Evolutionary conservation across 2,113 vertebrate genomes (phyloP).

Genomic region (Picathartes gymnocephalus): DNA sequence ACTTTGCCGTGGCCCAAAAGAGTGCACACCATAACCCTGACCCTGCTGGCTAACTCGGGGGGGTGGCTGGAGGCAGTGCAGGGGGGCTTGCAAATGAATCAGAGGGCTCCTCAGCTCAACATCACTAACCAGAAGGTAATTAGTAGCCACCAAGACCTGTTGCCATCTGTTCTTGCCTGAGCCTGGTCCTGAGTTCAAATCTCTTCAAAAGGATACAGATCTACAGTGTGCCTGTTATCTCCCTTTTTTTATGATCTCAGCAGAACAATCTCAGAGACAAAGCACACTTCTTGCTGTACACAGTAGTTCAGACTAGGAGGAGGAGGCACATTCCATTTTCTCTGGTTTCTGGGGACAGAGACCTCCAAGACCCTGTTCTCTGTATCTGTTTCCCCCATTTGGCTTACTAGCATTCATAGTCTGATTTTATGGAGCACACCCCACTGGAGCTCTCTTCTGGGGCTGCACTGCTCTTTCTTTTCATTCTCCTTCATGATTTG

Average conservation of each 20-base stretch:
- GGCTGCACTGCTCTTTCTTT: background rate
- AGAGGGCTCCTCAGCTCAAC: background rate
- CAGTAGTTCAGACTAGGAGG: background rate
- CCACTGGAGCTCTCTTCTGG: background rate
- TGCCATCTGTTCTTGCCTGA: background rate
- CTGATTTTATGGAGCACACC: background rate
- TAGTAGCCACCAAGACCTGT: background rate
- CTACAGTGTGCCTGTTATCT: background rate
- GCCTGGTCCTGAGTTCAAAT: background rate
- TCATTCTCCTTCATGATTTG: background rate
- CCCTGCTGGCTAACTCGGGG: background rate
- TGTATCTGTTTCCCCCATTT: background rate
- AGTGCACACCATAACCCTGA: accelerated
- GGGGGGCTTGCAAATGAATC: background rate
- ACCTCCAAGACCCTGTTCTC: background rate
- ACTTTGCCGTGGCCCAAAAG: background rate
- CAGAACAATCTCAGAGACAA: background rate
- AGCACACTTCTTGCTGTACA: background rate
- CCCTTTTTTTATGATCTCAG: background rate
- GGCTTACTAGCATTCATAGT: background rate
- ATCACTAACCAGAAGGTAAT: background rate
- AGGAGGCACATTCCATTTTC: background rate
- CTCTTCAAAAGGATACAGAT: background rate
- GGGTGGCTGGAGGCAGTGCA: background rate
- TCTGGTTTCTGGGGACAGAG: background rate